Evolutionary conservation across 1,140 invertebrate species (phyloP).

Genomic region (Maconellicoccus hirsutus): DNA sequence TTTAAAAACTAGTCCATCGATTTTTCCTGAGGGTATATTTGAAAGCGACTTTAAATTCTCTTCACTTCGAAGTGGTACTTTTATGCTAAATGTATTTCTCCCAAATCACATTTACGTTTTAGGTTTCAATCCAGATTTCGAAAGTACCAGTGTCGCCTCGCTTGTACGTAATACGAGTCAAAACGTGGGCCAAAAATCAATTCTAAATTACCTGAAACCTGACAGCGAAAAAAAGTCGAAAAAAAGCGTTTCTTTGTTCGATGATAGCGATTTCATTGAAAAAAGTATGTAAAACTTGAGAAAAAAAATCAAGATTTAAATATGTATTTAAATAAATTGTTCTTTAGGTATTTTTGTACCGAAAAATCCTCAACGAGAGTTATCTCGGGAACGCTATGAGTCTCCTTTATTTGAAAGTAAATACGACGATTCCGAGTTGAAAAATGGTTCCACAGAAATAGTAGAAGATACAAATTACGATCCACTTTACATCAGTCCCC

Average conservation of each 20-base stretch:
- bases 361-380: neutral
- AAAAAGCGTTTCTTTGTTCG: neutral
- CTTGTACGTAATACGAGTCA: neutral
- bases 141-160: neutral
- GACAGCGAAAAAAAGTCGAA: neutral
- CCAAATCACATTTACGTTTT: neutral
- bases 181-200: neutral
- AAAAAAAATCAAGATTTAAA: neutral
- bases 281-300: neutral
- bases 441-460: too few species aligned
- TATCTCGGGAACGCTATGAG: neutral
- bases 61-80: neutral
- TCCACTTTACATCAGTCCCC: neutral
- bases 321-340: neutral
- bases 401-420: neutral
- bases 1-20: neutral
- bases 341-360: neutral
- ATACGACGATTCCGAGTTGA: neutral
- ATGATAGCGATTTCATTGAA: neutral
- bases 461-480: neutral
- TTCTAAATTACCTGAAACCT: neutral
- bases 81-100: too few species aligned
- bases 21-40: neutral
- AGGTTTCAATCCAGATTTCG: slow-evolving; percentile 2
- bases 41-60: too few species aligned